These are phyloP conservation scores for Tetrapedia diversipes DNA, from an alignment of 2,888 invertebrate genomes.

Conservation along the genomic window DNA sequence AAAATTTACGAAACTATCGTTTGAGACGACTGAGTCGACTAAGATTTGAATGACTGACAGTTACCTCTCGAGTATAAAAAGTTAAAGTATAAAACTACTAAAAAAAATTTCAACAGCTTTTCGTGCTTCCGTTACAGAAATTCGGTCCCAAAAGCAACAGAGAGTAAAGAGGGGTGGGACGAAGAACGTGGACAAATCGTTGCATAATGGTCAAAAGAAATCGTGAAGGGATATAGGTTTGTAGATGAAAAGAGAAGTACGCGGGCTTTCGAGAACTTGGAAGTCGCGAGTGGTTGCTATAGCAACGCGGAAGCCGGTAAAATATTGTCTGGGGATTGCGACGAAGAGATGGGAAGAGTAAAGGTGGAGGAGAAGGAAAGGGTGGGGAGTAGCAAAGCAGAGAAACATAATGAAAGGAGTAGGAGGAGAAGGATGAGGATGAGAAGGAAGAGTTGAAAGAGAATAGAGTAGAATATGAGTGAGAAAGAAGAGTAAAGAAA, in stretches of 20 bases:
- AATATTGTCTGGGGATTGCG: slow-evolving; percentile 74
- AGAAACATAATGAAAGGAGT: slow-evolving; percentile 34
- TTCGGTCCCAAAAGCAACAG: slow-evolving; percentile 1
- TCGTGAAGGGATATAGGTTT: slow-evolving; percentile 60
- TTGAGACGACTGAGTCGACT: no score
- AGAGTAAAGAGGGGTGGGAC: no score
- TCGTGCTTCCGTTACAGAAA: slow-evolving; percentile 7
- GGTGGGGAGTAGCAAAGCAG: slow-evolving; percentile 45
- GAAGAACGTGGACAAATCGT: slow-evolving; percentile 56
- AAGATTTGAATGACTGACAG: no score
- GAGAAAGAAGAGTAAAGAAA: not conserved
- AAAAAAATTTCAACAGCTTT: slow-evolving; percentile 6
- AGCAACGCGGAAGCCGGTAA: slow-evolving; percentile 78
- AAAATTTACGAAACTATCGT: no score
- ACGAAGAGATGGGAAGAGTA: slow-evolving; percentile 54
- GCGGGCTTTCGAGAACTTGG: slow-evolving; percentile 62
- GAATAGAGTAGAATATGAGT: not conserved
- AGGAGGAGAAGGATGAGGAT: not conserved
- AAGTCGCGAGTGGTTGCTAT: slow-evolving; percentile 75
- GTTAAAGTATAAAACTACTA: no score
- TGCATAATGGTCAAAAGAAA: slow-evolving; percentile 66
- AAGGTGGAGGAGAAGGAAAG: slow-evolving; percentile 41
- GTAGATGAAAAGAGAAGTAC: slow-evolving; percentile 59
- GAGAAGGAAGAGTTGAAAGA: not conserved
- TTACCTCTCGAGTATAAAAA: no score